Base-by-base conservation (phyloP, 2,888 invertebrate species). In the Campaea margaritaria region DNA sequence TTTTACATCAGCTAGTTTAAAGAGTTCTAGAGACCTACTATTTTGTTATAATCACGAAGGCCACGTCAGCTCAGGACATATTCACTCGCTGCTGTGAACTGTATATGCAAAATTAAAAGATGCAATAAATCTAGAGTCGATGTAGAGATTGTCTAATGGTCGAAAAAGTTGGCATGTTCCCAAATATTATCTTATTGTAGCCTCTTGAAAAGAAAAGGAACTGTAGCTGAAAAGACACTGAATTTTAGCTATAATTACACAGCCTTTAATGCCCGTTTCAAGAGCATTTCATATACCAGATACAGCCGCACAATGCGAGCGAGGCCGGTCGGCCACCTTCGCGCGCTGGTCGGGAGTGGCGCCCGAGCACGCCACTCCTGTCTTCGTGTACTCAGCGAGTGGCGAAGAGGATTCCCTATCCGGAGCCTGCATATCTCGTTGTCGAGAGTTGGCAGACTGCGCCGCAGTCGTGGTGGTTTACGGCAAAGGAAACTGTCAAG, bases 391-490 rank as follows among this genome's bases (percentile, higher is more conserved):
- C 67, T 78, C 90, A 0, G 92, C 92, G 4, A 89, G 90, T 49
- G 90, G 89, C 0, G 90, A 85, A 2, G 92, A 91, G 51, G 87
- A 86, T 12, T 91, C 91, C 0, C 73, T 92, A 10, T 80, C 87
- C 0, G 89, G 92, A 0, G 86, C 89, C 11, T 93, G 93, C 60
- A 65, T 92, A 15, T 80, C 87, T 0, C 86, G 92, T 13, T 94
- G 94, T 68, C 81, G 85, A 43, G 89, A 89, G 59, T 75, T 93
- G 12, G 72, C 73, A 0, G 93, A 91, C 65, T 94, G 94, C 56
- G 86, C 85, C 0, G 90, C 91, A 0, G 93, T 93, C 0, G 79
- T 90, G 0, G 87, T 93, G 2, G 84, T 91, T 5, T 93, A 93
- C 68, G 79, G 82, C n/a, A 84, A 82, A 44, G 91, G 91, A 12